Base-by-base conservation (phyloP, 2,113 vertebrate species). In the Takifugu bimaculatus region DNA sequence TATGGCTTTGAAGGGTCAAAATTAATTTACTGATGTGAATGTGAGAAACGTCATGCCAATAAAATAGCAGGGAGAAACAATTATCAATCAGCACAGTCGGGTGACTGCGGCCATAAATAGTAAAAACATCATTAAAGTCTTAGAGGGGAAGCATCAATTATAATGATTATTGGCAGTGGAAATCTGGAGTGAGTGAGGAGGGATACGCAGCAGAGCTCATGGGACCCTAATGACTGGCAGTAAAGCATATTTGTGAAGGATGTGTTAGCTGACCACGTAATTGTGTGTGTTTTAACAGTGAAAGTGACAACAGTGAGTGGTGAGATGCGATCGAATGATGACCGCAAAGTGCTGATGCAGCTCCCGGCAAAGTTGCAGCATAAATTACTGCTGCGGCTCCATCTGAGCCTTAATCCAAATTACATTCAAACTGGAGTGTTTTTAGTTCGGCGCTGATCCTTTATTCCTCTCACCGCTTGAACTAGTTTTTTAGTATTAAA, bases 21-120 rank as follows among this genome's bases (percentile, higher is more conserved):
- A 81, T 89, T 81, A 78, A 90, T 86, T 89, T 87, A 84, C 82
- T 85, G 81, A 86, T 84, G 81, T 63, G 75, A 77, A 68, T 70
- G 70, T 63, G 80, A 80, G 81, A 78, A 85, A 82, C 73, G 54
- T 71, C 66, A 68, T 35, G 58, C 72, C 79, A 72, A 77, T 83
- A 82, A 86, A 89, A 77, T 57, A 69, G 74, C 80, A 67, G 70
- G 59, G 56, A 72, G 66, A 72, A 74, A 60, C 77, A 68, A 79
- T 84, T 79, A 85, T 80, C 82, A 84, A 83, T 84, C 79, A 65
- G 80, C 72, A 65, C 26, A 65, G 59, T 67, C 54, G 57, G 50
- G 65, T 77, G 70, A 77, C 82, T 77, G 70, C 69, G 66, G 72
- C 75, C 81, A 84, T 87, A 86, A 81, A 88, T 85, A 87, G 60